These are phyloP conservation scores for Amphiura filiformis DNA, from an alignment of 35 echinoderm and acorn worm genomes.

Conservation along the genomic window DNA sequence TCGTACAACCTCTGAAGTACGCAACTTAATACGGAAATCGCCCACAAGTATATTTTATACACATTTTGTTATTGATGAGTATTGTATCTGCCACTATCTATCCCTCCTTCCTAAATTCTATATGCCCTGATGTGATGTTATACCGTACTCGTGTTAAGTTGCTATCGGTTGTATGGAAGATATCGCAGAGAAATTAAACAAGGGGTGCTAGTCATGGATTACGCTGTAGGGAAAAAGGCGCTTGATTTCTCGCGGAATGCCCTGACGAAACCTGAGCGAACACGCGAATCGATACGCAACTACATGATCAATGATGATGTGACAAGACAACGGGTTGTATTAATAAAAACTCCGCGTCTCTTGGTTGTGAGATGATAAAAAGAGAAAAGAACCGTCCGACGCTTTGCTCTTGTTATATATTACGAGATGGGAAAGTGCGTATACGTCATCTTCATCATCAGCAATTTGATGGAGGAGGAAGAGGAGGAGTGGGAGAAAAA, in stretches of 20 bases:
- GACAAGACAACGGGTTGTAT: not conserved
- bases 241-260: not conserved
- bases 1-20: not conserved
- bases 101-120: not conserved
- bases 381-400: not conserved
- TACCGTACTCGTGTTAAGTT: not conserved
- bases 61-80: slow-evolving; percentile 8
- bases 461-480: too few relatives aligned
- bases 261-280: not conserved
- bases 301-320: too few relatives aligned
- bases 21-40: not conserved
- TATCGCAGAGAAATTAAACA: not conserved
- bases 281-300: slow-evolving; percentile 2
- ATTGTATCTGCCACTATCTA: not conserved
- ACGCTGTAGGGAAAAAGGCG: not conserved
- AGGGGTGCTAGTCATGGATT: not conserved
- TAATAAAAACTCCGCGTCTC: not conserved
- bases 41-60: slow-evolving; percentile 9
- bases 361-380: not conserved
- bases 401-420: not conserved
- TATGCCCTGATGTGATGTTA: not conserved
- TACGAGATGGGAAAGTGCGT: too few relatives aligned
- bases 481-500: not conserved
- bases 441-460: too few relatives aligned
- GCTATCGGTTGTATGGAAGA: not conserved